Conservation (phyloP, 2,797 vertebrate genomes). For the Microctenopoma steveboyesi region DNA sequence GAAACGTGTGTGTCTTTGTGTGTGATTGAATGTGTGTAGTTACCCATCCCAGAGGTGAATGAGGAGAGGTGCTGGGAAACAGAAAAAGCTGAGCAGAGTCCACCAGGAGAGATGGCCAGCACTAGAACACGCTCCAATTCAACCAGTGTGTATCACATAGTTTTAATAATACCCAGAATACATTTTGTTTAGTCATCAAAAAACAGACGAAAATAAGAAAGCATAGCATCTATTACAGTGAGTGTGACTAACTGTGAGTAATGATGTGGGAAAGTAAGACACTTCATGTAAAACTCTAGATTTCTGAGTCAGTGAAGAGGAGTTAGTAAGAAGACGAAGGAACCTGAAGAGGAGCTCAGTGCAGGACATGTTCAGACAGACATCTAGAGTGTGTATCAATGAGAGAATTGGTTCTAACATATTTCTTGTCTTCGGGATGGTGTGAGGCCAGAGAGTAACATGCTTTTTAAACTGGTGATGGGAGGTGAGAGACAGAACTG, state of each 20-base stretch:
- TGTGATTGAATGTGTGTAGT: conserved; percentile 53
- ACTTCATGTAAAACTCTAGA: too few relatives aligned
- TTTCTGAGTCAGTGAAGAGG: too few relatives aligned
- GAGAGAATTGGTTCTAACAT: conserved; percentile 17
- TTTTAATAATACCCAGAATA: not conserved
- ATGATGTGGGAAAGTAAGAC: too few relatives aligned
- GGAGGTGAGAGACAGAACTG: not conserved
- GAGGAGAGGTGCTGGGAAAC: conserved; percentile 60
- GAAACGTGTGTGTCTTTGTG: conserved; percentile 17
- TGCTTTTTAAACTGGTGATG: not conserved
- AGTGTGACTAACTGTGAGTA: too few relatives aligned
- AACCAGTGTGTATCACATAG: conserved; percentile 81
- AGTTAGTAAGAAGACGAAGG: too few relatives aligned
- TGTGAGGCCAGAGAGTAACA: conserved; percentile 11
- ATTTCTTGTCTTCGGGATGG: conserved; percentile 27
- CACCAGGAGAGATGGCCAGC: conserved; percentile 74
- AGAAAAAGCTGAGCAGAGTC: conserved; percentile 58
- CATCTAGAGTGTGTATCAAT: conserved; percentile 1
- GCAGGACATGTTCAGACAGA: too few relatives aligned
- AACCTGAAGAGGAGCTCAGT: too few relatives aligned
- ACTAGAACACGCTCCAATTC: conserved; percentile 88
- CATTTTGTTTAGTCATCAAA: too few relatives aligned
- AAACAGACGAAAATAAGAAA: too few relatives aligned
- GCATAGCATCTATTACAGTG: too few relatives aligned
- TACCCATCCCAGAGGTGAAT: conserved; percentile 75